Base-by-base conservation (phyloP, 23 tunicate species). In the Halocynthia aurantium region DNA sequence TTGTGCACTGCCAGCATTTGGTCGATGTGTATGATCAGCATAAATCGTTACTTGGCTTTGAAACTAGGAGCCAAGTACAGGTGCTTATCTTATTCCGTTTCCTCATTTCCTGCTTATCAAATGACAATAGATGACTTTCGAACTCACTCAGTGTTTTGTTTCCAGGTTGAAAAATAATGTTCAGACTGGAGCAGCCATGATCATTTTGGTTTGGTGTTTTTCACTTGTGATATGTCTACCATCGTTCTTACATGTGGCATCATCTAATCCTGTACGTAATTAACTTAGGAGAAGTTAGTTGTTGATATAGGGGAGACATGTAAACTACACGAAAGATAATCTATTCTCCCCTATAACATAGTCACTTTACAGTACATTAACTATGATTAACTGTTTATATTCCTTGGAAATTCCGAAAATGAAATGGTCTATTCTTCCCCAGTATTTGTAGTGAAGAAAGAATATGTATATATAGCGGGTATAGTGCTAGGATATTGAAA, bases 1-100 rank as follows among this genome's bases (percentile, higher is more conserved):
- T 51, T 77, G 51, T 77, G 81, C 51, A 77, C 81, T 7, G 81
- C 70, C 0, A 77, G 81, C 51, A 77, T 77, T 11, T 77, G 81
- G 81, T 63, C 62, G 52, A 12, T 77, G 57, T 77, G 71, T 11
- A 50, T 77, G 58, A 77, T 77, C 21, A 65, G 81, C 57, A 63
- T 77, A 12, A 77, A 77, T 64, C 72, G 81, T 8, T 62, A 77
- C 52, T 31, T 64, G 8, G 81, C 81, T 7, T 44, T 77, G 50
- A 77, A 63, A 6, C 31, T 64, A 61, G 81, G 58, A 51, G 49
- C 13, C 49, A 31, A 60, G 7, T 77, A 77, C 81, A 77, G 57
- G 81, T 77, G 52, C 8, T 55, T 54, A 75, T 54, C 8, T 13
- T 58, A 15, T n/a, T 58, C 2, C n/a, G 4, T 13, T n/a, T 13